A percentile compares a stretch with the other conserved stretches of the same genome.
Conservation (phyloP, 1,140 invertebrate genomes). For the Cephus cinctus region DNA sequence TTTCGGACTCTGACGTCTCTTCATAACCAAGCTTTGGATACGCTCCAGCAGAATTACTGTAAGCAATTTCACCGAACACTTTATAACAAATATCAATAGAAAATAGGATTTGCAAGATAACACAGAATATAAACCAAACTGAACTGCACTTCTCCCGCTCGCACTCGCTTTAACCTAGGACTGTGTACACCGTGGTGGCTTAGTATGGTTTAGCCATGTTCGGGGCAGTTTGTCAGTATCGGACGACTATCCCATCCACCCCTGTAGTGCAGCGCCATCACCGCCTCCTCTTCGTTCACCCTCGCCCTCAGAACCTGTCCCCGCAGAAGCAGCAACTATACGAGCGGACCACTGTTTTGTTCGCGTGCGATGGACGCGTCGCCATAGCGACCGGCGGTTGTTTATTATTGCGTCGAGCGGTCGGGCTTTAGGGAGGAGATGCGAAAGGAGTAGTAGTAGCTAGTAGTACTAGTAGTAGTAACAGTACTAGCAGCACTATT, state of each 20-base stretch:
- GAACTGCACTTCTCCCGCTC: too few relatives aligned
- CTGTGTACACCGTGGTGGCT: neutral
- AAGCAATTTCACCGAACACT: too few relatives aligned
- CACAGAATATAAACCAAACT: too few relatives aligned
- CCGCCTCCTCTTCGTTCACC: neutral
- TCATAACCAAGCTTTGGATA: too few relatives aligned
- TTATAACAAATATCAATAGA: too few relatives aligned
- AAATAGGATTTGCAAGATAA: too few relatives aligned
- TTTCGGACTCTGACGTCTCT: neutral
- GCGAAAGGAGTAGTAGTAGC: too few relatives aligned
- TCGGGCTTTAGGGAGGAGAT: slow-evolving; percentile 24
- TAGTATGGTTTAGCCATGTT: slow-evolving; percentile 14
- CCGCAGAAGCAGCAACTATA: neutral
- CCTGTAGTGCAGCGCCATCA: slow-evolving; percentile 15
- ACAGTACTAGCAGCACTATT: too few relatives aligned
- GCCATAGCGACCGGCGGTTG: slow-evolving; percentile 53
- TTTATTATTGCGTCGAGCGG: slow-evolving; percentile 55
- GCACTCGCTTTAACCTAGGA: neutral
- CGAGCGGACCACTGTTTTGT: slow-evolving; percentile 43
- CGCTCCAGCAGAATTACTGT: too few relatives aligned
- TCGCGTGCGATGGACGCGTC: slow-evolving; percentile 52
- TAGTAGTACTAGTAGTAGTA: too few relatives aligned
- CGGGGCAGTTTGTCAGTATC: slow-evolving; percentile 41
- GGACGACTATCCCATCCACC: slow-evolving; percentile 6
- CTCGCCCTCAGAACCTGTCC: neutral